These are phyloP conservation scores for Hylaea fasciaria DNA, from an alignment of 2,888 invertebrate genomes.

Conservation along the genomic window DNA sequence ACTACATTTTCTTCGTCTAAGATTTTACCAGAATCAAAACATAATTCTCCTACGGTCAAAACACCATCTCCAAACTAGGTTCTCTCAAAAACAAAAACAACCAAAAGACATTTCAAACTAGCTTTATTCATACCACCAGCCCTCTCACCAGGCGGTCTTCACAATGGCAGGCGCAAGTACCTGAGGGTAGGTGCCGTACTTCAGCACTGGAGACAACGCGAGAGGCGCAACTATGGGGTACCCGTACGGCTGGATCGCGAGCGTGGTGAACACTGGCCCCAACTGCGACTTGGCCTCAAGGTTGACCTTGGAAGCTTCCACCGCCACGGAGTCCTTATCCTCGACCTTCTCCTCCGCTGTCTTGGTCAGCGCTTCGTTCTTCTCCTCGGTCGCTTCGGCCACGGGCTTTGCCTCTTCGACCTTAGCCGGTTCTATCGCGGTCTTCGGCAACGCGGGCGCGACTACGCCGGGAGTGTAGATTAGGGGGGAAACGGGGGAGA, in stretches of 20 bases:
- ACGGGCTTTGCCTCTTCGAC: constrained; percentile 44
- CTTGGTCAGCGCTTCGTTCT: constrained; percentile 46
- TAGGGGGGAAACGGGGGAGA: constrained; percentile 5
- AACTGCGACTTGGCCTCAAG: constrained; percentile 29
- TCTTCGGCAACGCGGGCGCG: constrained; percentile 29
- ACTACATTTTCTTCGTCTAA: no score
- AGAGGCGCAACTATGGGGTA: constrained; percentile 31
- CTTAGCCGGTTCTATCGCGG: constrained; percentile 31
- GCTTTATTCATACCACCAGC: constrained; percentile 19
- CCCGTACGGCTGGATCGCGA: constrained; percentile 22
- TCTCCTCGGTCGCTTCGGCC: constrained; percentile 47
- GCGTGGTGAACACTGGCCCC: constrained; percentile 17
- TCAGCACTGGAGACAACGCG: constrained; percentile 5
- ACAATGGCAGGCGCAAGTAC: constrained; percentile 20
- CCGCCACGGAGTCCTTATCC: constrained; percentile 37
- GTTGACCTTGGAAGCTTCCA: constrained; percentile 44
- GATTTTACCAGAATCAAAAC: no score
- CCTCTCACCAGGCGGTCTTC: constrained; percentile 26
- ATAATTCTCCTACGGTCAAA: no score
- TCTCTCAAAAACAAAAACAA: background rate
- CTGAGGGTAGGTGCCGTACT: constrained; percentile 15
- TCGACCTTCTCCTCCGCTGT: constrained; percentile 33
- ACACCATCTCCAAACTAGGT: no score
- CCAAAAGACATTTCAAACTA: constrained; percentile 7
- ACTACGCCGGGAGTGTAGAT: constrained; percentile 30